Base-by-base conservation (phyloP, 2,113 vertebrate genomes). In the Tenrec ecaudatus region DNA sequence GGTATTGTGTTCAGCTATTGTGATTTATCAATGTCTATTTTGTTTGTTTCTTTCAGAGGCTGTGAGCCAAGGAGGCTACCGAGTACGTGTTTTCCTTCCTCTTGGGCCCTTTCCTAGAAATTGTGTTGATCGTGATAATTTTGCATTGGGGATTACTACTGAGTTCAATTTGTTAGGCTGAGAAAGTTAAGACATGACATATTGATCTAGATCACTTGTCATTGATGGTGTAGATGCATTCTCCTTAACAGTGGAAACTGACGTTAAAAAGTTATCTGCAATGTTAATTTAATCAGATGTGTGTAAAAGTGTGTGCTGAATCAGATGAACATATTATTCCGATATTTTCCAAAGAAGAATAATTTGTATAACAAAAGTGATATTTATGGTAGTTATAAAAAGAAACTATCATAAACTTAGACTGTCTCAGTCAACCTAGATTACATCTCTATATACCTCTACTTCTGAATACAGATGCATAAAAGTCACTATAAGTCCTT, bases 31-130 rank as follows among this genome's bases (percentile, higher is more conserved):
- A 10, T 73, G 23, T 77, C 57, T 93, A 2, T 57, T 92, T 12
- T 95, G 27, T 94, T 60, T 14, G 2, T 62, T 23, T 25, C 78
- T 92, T 92, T 29, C 91, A 96, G 95, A 78, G 62, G 84, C 96
- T 85, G 93, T 92, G 53, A 94, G 91, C 57, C 96, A 96, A 84
- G 73, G 89, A 29, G 73, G 87, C 2, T 57, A 23, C 81, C 83
- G 8, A 84, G 95, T 95, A 87, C 0, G 87, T 86, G n/a, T 19
- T 33, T 66, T 29, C 87, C 12, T 12, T 25, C 64, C 8, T 75
- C 47, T 3, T 0, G 17, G 43, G 66, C 2, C 14, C 16, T 86
- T 86, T 77, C 27, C 29, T 27, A 4, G 33, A 89, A 53, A 15
- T 14, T 78, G 47, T 38, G 36, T 57, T 22, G 14, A 27, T 64